These are phyloP conservation scores for Procambarus clarkii DNA, from an alignment of 1,140 invertebrate genomes.

Conservation along the genomic window DNA sequence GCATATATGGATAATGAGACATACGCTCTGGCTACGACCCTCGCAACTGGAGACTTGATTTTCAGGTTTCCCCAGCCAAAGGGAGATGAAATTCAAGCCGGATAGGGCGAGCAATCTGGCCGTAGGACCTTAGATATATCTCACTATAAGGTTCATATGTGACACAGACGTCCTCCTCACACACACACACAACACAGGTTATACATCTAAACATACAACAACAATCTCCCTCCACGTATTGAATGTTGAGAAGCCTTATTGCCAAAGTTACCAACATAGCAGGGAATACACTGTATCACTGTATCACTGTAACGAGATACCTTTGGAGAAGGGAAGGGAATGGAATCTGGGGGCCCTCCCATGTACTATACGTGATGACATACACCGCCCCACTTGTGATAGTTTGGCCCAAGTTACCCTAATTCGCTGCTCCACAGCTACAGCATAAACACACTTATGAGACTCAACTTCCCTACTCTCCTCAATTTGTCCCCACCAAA, in stretches of 20 bases:
- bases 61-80: slow-evolving; percentile 45
- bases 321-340: neutral
- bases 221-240: neutral
- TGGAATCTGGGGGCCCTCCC: neutral
- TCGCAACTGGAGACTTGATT: slow-evolving; percentile 35
- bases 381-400: slow-evolving; percentile 7
- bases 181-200: neutral
- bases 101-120: slow-evolving; percentile 20
- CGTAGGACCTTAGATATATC: neutral
- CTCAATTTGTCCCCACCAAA: neutral
- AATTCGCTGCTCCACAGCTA: slow-evolving; percentile 4
- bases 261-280: slow-evolving; percentile 35
- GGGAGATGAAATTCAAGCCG: slow-evolving; percentile 41
- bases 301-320: slow-evolving; percentile 50
- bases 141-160: slow-evolving; percentile 19
- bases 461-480: neutral
- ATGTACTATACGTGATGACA: slow-evolving; percentile 40
- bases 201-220: slow-evolving; percentile 9
- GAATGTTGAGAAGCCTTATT: slow-evolving; percentile 38
- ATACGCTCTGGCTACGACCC: neutral
- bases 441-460: neutral
- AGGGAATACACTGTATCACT: neutral
- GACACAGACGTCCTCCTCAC: slow-evolving; percentile 4
- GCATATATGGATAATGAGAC: slow-evolving; percentile 37
- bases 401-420: slow-evolving; percentile 43